A percentile compares a stretch with the other conserved stretches of the same genome.
These are phyloP conservation scores for Coremacera marginata DNA, from an alignment of 2,888 invertebrate species.

Conservation along the genomic window DNA sequence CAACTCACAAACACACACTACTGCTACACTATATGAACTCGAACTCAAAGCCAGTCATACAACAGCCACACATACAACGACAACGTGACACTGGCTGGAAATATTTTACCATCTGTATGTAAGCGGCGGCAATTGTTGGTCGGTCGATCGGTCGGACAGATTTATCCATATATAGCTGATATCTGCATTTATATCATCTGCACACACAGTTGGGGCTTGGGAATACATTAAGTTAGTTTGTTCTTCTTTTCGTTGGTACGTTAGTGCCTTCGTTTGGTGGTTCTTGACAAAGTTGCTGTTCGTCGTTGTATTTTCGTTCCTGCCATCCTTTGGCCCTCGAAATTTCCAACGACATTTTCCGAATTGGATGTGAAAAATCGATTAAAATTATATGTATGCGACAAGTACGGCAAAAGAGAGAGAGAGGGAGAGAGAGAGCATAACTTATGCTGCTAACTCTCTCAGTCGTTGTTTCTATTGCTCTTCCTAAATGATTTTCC, in stretches of 20 bases:
- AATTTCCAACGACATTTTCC: conserved; percentile 43
- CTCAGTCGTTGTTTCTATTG: neutral
- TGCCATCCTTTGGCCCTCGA: neutral
- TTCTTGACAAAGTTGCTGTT: neutral
- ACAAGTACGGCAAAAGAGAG: neutral
- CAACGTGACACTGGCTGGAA: conserved; percentile 13
- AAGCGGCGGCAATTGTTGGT: neutral
- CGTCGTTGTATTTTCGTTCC: neutral
- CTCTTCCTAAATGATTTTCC: neutral
- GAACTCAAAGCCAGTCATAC: neutral
- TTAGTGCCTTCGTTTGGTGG: neutral
- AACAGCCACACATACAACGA: conserved; percentile 2
- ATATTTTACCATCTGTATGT: conserved; percentile 11
- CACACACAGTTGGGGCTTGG: conserved; percentile 23
- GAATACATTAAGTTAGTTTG: conserved; percentile 4
- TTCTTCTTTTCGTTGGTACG: neutral
- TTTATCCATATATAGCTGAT: neutral
- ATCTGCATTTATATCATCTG: conserved; percentile 33
- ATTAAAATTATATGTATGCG: conserved; percentile 58
- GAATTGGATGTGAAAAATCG: conserved; percentile 66
- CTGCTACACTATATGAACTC: neutral
- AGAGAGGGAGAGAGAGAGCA: too few species aligned
- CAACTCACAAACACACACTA: neutral
- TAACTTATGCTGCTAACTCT: neutral
- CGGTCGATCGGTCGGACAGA: neutral